Percentiles rank a stretch among this genome's conserved stretches.
phyloP scores from a whole-genome alignment of 2,113 vertebrate species.

The Poeciliopsis turrubarensis region DNA sequence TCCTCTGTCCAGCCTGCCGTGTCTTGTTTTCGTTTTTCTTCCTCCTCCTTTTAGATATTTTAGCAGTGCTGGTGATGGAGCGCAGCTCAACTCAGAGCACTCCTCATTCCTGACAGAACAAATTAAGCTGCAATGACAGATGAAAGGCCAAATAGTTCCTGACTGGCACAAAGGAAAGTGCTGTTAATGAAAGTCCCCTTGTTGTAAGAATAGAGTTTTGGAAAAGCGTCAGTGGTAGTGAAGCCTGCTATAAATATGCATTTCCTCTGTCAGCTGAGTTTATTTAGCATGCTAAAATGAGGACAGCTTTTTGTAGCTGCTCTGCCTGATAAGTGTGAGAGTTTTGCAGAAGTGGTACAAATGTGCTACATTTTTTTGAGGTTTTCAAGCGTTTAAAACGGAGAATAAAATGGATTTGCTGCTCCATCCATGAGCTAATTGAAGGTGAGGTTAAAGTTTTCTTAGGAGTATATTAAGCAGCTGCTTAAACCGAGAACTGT shows the following conservation, averaged over 20 bases:
- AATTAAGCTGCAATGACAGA: conserved; percentile 57
- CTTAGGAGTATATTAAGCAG: conserved; percentile 47
- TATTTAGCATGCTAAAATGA: conserved; percentile 42
- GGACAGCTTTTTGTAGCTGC: conserved; percentile 22
- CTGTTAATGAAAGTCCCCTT: conserved; percentile 52
- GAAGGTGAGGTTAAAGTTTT: conserved; percentile 36
- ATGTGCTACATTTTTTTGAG: conserved; percentile 15
- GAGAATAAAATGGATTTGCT: conserved; percentile 8
- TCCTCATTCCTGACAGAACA: conserved; percentile 46
- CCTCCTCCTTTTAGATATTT: conserved; percentile 21
- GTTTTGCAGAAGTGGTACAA: conserved; percentile 19
- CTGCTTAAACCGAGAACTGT: conserved; percentile 50
- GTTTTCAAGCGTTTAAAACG: conserved; percentile 14
- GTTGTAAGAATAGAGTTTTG: conserved; percentile 43
- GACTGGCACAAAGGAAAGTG: conserved; percentile 38
- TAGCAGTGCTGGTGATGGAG: conserved; percentile 6
- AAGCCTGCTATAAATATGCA: conserved; percentile 60
- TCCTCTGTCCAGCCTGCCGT: conserved; percentile 5
- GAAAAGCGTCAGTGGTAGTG: conserved; percentile 23
- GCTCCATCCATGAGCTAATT: conserved; percentile 29
- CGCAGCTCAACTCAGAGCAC: conserved; percentile 6
- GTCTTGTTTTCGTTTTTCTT: conserved; percentile 1
- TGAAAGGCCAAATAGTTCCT: conserved; percentile 51
- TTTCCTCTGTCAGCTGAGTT: conserved; percentile 17
- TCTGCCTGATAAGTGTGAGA: conserved; percentile 5